Percentiles rank a stretch among this genome's conserved stretches.
These are phyloP conservation scores for Zosterops pallidus DNA, from an alignment of 2,113 vertebrate species.

Conservation along the genomic window DNA sequence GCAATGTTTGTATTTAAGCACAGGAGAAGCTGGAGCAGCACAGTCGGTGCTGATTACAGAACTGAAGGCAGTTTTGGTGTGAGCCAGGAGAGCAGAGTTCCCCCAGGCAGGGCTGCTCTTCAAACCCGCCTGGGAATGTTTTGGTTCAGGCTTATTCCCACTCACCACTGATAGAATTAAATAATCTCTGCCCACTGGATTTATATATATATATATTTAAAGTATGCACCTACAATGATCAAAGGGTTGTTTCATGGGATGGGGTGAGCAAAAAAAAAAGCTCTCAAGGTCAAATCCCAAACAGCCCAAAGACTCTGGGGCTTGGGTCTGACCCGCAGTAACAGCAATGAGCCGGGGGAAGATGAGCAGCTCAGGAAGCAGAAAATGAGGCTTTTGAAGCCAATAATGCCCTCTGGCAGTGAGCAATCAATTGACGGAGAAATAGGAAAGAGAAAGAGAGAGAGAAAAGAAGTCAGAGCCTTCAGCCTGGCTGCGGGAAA, in stretches of 20 bases:
- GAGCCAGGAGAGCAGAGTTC: rapidly evolving
- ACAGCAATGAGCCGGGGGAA: neutral
- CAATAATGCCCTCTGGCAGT: constrained; percentile 1
- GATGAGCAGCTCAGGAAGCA: constrained; percentile 16
- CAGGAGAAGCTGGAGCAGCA: neutral
- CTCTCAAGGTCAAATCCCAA: constrained; percentile 14
- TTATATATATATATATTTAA: neutral
- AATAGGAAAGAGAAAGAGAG: neutral
- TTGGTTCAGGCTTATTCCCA: neutral
- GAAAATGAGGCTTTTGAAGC: constrained; percentile 35
- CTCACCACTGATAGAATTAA: neutral
- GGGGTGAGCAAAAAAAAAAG: neutral
- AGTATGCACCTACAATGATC: neutral
- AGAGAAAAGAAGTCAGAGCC: neutral
- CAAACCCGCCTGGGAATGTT: neutral
- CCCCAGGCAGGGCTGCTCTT: neutral
- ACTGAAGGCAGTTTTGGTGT: neutral
- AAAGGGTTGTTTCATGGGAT: neutral
- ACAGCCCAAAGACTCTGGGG: neutral
- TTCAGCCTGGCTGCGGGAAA: neutral
- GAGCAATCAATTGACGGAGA: constrained; percentile 10
- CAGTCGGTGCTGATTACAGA: neutral
- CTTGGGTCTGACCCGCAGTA: neutral
- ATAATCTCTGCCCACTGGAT: neutral
- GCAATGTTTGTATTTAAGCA: neutral